Evolutionary conservation across 2,113 vertebrate genomes (phyloP), one percentile per base, ranked within the genome.

Genomic region (Larimichthys crocea): DNA sequence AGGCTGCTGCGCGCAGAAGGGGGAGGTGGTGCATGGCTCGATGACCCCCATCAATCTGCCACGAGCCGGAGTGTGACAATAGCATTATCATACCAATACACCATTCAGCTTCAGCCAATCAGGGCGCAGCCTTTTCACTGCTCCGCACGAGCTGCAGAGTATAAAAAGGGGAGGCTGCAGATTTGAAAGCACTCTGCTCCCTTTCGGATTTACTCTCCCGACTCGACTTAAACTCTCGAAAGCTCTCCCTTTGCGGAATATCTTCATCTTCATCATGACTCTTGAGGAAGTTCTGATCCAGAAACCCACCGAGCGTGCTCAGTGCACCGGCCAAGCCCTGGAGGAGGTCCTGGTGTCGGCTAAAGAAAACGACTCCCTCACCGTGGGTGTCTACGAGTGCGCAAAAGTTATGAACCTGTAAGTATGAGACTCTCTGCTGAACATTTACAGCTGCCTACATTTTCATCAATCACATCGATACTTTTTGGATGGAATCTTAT

Each of bases 341-440:
- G 95, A 96, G 40, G 96, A 99, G 55, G 92, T 97, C 44, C 92
- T 99, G 93, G 86, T 95, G 68, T 95, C 96, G 3, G 98, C 98
- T 0, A 96, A 97, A 86, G 95, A 96, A 86, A 97, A 97, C 88
- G 95, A 96, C 74, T 96, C 96, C 76, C 95, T 99, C 74, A 99
- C 98, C 6, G 96, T 97, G 0, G 98, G 98, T 19, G 98, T 99
- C 78, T 98, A 99, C 84, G 98, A 99, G 94, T 96, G 97, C 46
- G 98, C 98, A 42, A 99, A 99, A 95, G 95, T 99, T 19, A 97
- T 99, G 96, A 99, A 99, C 64, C 94, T 98, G 98, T 99, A 94
- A 99, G 98, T 98, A 92, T 71, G 26, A 56, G 0, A n/a, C 16
- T 63, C n/a, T 8, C 7, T 12, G 16, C 12, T 26, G 2, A 26